A percentile compares a stretch with the other conserved stretches of the same genome.
Evolutionary conservation across 2,888 invertebrate species (phyloP).

Genomic region (Idaea aversata): DNA sequence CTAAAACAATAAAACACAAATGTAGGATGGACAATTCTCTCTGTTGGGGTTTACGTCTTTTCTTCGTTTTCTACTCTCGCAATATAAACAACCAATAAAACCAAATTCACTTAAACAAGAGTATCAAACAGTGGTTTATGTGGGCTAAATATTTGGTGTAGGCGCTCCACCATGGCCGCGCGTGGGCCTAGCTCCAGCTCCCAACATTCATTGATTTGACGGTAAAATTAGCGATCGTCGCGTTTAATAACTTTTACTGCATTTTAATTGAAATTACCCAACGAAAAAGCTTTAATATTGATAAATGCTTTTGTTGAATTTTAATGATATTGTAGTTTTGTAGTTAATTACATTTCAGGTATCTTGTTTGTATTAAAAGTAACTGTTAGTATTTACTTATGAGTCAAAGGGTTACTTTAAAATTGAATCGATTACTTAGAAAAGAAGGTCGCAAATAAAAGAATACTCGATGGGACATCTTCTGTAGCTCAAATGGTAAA

Average conservation of each 20-base stretch:
- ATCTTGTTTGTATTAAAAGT: no score
- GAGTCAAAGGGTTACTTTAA: no score
- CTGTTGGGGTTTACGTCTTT: background rate
- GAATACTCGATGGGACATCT: no score
- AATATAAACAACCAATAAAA: background rate
- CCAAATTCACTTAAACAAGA: background rate
- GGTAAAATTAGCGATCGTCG: conserved; percentile 8
- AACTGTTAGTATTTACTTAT: no score
- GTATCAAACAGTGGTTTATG: conserved; percentile 19
- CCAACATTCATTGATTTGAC: conserved; percentile 35
- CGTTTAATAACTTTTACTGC: background rate
- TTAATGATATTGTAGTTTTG: no score
- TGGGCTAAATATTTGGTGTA: conserved; percentile 52
- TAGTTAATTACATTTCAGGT: no score
- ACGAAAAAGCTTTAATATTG: background rate
- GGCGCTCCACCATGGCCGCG: conserved; percentile 44
- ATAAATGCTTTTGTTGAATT: no score
- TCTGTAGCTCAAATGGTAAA: no score
- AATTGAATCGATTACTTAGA: no score
- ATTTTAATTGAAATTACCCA: background rate
- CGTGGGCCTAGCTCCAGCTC: conserved; percentile 33
- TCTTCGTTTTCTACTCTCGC: no score
- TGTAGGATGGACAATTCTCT: background rate
- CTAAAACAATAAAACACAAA: no score
- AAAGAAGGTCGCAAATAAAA: no score